Evolutionary conservation across 2,797 vertebrate species (phyloP).

Genomic region (Bradypodion pumilum): DNA sequence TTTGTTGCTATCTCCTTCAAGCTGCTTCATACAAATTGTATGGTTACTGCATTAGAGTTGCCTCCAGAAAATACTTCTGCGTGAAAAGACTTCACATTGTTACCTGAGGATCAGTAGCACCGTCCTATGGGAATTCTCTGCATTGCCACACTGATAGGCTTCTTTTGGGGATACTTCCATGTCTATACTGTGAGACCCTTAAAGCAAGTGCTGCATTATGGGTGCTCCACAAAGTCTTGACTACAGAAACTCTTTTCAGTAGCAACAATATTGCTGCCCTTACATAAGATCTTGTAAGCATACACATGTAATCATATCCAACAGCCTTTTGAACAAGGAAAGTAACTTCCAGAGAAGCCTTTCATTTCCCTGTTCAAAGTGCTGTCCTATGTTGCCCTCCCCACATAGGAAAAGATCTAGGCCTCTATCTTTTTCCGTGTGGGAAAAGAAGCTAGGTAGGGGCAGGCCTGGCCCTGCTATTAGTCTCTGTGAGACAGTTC

Average conservation of each 20-base stretch:
- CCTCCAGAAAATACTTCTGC: background rate
- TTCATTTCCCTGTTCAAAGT: background rate
- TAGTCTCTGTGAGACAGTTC: too few relatives aligned
- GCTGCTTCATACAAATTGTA: background rate
- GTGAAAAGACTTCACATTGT: background rate
- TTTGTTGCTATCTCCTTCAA: background rate
- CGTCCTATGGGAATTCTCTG: background rate
- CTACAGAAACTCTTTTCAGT: background rate
- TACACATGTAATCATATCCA: background rate
- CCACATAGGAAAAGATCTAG: background rate
- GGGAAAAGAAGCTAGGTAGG: background rate
- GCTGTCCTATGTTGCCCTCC: background rate
- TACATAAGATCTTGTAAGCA: background rate
- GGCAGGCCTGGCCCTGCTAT: too few relatives aligned
- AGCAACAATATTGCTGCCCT: background rate
- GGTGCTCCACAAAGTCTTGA: background rate
- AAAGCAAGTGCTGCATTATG: background rate
- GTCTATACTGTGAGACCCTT: background rate
- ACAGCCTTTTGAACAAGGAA: background rate
- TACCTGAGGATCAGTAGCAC: background rate
- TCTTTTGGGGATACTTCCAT: background rate
- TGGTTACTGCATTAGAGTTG: background rate
- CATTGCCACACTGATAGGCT: background rate
- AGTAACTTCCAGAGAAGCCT: background rate
- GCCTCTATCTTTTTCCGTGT: background rate